phyloP scores from a whole-genome alignment of 92 coral and sea anemone species.

The Palythoa caribaeorum region DNA sequence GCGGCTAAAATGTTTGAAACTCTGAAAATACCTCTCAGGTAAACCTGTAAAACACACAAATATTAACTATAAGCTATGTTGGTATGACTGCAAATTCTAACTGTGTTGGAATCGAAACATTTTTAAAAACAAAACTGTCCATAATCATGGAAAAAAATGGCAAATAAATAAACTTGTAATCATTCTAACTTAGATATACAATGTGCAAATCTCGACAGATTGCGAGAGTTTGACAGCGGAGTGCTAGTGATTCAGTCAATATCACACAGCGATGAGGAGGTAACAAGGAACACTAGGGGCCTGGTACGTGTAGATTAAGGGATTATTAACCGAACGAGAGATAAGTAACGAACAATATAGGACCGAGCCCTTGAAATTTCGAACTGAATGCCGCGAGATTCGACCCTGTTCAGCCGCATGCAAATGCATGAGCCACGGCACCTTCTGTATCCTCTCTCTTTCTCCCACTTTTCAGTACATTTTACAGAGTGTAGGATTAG shows the following conservation, averaged over 20 bases:
- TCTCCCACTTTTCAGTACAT: too few species aligned
- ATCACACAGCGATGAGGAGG: slow-evolving; percentile 96
- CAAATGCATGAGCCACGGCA: too few species aligned
- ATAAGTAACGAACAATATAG: too few species aligned
- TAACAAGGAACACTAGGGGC: slow-evolving; percentile 79
- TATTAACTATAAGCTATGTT: not conserved
- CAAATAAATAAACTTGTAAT: too few species aligned
- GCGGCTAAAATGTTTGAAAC: slow-evolving; percentile 89
- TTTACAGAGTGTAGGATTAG: too few species aligned
- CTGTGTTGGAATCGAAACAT: not conserved
- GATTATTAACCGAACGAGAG: not conserved
- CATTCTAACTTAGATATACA: not conserved
- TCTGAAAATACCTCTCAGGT: slow-evolving; percentile 87
- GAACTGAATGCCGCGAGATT: too few species aligned
- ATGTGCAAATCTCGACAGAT: slow-evolving; percentile 47
- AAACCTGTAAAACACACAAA: not conserved
- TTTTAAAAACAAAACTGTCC: too few species aligned
- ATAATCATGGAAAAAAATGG: too few species aligned
- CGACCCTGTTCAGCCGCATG: too few species aligned
- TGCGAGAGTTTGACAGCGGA: slow-evolving; percentile 95
- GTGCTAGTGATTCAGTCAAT: slow-evolving; percentile 93
- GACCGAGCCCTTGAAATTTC: not conserved
- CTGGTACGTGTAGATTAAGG: slow-evolving; percentile 52
- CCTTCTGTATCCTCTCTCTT: too few species aligned
- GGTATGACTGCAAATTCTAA: not conserved